Evolutionary conservation across 2,888 invertebrate genomes (phyloP).

Genomic region (Aricia artaxerxes): DNA sequence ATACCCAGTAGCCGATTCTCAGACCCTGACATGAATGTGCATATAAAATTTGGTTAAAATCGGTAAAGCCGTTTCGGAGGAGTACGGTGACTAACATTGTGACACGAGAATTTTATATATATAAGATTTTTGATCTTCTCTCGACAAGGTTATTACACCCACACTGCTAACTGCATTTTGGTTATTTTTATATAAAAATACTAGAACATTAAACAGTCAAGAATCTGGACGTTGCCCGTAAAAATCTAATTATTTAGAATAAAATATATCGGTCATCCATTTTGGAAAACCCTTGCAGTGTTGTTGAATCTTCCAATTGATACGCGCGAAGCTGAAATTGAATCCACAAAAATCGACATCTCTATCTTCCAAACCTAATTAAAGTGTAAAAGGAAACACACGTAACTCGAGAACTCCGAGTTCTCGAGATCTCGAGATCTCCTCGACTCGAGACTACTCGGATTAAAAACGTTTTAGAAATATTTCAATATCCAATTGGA

Average conservation of each 20-base stretch:
- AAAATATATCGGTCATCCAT: slow-evolving; percentile 34
- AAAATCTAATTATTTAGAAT: not conserved
- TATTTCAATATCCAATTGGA: slow-evolving; percentile 44
- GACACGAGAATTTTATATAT: too few species aligned
- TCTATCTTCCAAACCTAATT: slow-evolving; percentile 38
- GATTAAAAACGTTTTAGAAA: slow-evolving; percentile 51
- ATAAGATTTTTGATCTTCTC: too few species aligned
- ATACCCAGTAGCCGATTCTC: too few species aligned
- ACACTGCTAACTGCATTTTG: too few species aligned
- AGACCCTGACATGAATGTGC: too few species aligned
- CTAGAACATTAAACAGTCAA: too few species aligned
- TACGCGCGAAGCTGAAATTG: not conserved
- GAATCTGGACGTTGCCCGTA: too few species aligned
- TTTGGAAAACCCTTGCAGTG: slow-evolving; percentile 30
- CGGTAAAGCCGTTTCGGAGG: too few species aligned
- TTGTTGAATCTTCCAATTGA: slow-evolving; percentile 26
- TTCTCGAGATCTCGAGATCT: slow-evolving; percentile 36
- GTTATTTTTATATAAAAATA: too few species aligned
- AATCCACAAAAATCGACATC: slow-evolving; percentile 6
- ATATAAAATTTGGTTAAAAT: too few species aligned
- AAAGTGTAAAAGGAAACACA: slow-evolving; percentile 39
- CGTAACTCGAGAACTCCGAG: slow-evolving; percentile 33
- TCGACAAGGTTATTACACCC: too few species aligned
- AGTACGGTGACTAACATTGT: too few species aligned
- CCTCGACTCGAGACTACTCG: slow-evolving; percentile 35